Evolutionary conservation across 1,140 invertebrate species (phyloP).

Genomic region (Megathymus violae): DNA sequence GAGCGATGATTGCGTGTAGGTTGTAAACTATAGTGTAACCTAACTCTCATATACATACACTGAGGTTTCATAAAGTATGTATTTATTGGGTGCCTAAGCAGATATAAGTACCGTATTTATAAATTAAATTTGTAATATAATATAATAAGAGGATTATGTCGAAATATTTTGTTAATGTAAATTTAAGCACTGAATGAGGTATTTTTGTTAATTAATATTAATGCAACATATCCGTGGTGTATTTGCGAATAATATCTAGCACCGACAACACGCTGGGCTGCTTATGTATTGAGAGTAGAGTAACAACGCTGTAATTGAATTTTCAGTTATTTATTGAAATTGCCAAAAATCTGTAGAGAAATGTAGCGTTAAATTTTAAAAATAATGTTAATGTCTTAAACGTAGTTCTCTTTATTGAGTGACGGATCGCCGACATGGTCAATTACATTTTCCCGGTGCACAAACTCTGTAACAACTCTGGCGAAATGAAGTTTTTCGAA

Average conservation of each 20-base stretch:
- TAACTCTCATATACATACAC: constrained; percentile 30
- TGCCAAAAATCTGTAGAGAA: constrained; percentile 44
- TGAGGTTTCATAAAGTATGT: constrained; percentile 38
- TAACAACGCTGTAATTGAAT: constrained; percentile 15
- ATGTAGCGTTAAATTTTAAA: constrained; percentile 33
- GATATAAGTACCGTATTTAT: constrained; percentile 43
- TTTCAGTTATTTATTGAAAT: constrained; percentile 38
- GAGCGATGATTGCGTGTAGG: constrained; percentile 34
- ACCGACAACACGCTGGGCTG: constrained; percentile 27
- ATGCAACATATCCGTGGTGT: constrained; percentile 55
- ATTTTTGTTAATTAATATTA: constrained; percentile 57
- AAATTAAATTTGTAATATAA: constrained; percentile 48
- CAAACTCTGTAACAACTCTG: constrained; percentile 33
- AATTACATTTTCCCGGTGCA: constrained; percentile 44
- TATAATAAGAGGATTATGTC: constrained; percentile 52
- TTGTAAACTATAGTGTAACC: constrained; percentile 27
- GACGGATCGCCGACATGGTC: constrained; percentile 39
- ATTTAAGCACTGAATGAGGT: constrained; percentile 51
- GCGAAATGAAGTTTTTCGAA: no score
- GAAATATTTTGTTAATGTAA: constrained; percentile 51
- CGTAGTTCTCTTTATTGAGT: constrained; percentile 42
- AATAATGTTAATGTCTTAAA: constrained; percentile 36
- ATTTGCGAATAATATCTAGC: constrained; percentile 37
- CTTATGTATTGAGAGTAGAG: constrained; percentile 14
- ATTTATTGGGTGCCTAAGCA: constrained; percentile 56